A percentile compares a stretch with the other conserved stretches of the same genome.
These are phyloP conservation scores for Orius insidiosus DNA, from an alignment of 1,140 invertebrate genomes.

Conservation along the genomic window DNA sequence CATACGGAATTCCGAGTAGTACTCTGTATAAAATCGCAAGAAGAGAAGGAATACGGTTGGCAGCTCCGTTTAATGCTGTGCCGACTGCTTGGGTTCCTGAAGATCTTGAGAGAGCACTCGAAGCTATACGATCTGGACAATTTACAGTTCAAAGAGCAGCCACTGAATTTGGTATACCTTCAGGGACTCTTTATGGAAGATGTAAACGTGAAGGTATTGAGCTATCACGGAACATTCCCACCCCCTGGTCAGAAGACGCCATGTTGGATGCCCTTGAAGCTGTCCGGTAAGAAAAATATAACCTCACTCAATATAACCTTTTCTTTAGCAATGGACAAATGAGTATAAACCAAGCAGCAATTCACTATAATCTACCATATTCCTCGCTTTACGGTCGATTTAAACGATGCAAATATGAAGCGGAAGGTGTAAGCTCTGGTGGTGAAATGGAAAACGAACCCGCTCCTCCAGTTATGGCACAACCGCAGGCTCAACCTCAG, in stretches of 20 bases:
- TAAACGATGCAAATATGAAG: constrained; percentile 46
- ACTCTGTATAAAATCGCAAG: constrained; percentile 79
- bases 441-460: background rate
- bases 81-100: constrained; percentile 73
- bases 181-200: constrained; percentile 64
- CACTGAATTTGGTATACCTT: constrained; percentile 68
- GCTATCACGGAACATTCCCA: constrained; percentile 63
- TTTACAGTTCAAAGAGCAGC: constrained; percentile 73
- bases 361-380: constrained; percentile 77
- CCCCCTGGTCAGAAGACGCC: constrained; percentile 76
- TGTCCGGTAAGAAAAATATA: constrained; percentile 54
- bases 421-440: constrained; percentile 21
- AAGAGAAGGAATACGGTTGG: constrained; percentile 68
- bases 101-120: constrained; percentile 62
- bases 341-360: constrained; percentile 86
- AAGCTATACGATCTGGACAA: constrained; percentile 62
- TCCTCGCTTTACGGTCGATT: constrained; percentile 75
- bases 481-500: constrained; percentile 4
- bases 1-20: constrained; percentile 76
- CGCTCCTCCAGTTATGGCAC: constrained; percentile 1
- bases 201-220: constrained; percentile 79
- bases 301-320: constrained; percentile 3
- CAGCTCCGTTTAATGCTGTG: constrained; percentile 75
- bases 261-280: constrained; percentile 78
- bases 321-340: constrained; percentile 62